Conservation (phyloP, 2,113 vertebrate genomes). For the Dasypus novemcinctus region DNA sequence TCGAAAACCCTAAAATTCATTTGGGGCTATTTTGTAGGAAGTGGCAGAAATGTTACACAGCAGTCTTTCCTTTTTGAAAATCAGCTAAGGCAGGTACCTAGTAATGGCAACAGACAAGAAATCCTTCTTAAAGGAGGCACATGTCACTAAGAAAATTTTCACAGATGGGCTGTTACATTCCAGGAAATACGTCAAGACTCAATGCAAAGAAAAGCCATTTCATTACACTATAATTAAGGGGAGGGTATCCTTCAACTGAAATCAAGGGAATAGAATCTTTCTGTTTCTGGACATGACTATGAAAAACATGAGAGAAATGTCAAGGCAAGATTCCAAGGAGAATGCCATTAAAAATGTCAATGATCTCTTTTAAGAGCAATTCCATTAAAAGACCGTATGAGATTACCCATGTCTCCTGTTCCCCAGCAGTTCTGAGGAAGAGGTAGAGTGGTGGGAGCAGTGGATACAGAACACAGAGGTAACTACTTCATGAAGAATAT, state of each 20-base stretch:
- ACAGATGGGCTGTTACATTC: background rate
- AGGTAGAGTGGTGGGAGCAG: background rate
- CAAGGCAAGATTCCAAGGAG: conserved; percentile 1
- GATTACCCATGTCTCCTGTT: background rate
- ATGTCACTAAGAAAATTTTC: conserved; percentile 7
- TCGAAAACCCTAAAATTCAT: background rate
- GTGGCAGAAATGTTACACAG: background rate
- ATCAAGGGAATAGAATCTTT: background rate
- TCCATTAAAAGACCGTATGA: background rate
- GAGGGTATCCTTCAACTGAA: background rate
- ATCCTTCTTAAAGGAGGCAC: background rate
- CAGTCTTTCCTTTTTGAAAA: conserved; percentile 23
- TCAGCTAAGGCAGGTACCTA: background rate
- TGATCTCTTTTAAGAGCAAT: background rate
- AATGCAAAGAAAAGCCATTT: conserved; percentile 5
- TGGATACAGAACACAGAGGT: background rate
- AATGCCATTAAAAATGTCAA: background rate
- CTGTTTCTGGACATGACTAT: background rate
- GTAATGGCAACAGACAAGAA: background rate
- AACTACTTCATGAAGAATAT: background rate
- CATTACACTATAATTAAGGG: conserved; percentile 8
- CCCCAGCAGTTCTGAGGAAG: background rate
- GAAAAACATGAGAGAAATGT: background rate
- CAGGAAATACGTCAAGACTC: conserved; percentile 18
- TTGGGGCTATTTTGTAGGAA: background rate